These are phyloP conservation scores for Himalopsyche japonica DNA, from an alignment of 2,888 invertebrate genomes.

Conservation along the genomic window DNA sequence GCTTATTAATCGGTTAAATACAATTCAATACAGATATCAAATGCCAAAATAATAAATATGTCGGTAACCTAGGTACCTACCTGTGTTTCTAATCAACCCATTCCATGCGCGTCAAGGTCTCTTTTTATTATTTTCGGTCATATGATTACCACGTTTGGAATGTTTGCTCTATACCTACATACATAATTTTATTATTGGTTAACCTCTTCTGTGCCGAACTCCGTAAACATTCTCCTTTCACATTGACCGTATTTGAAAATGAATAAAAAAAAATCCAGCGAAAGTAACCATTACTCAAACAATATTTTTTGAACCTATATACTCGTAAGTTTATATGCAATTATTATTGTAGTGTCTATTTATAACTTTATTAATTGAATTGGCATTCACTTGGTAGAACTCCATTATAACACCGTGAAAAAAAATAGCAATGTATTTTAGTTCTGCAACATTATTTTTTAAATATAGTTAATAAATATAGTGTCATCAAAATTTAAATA, in stretches of 20 bases:
- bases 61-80: neutral
- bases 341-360: too few relatives aligned
- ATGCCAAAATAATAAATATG: neutral
- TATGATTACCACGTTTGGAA: neutral
- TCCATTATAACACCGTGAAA: too few relatives aligned
- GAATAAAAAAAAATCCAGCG: neutral
- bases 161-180: neutral
- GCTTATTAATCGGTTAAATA: too few relatives aligned
- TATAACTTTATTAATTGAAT: too few relatives aligned
- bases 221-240: neutral
- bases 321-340: too few relatives aligned
- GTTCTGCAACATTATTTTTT: too few relatives aligned
- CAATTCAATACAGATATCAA: neutral
- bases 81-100: neutral
- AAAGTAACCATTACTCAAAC: too few relatives aligned
- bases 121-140: neutral
- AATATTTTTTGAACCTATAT: too few relatives aligned
- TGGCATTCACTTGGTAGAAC: too few relatives aligned
- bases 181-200: neutral
- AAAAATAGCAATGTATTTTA: too few relatives aligned
- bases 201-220: neutral
- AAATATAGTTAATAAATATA: too few relatives aligned
- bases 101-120: neutral
- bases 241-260: neutral
- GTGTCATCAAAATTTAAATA: too few relatives aligned